A percentile compares a stretch with the other conserved stretches of the same genome.
These are phyloP conservation scores for Mongoloraphidia duomilia DNA, from an alignment of 2,888 invertebrate genomes.

Conservation along the genomic window DNA sequence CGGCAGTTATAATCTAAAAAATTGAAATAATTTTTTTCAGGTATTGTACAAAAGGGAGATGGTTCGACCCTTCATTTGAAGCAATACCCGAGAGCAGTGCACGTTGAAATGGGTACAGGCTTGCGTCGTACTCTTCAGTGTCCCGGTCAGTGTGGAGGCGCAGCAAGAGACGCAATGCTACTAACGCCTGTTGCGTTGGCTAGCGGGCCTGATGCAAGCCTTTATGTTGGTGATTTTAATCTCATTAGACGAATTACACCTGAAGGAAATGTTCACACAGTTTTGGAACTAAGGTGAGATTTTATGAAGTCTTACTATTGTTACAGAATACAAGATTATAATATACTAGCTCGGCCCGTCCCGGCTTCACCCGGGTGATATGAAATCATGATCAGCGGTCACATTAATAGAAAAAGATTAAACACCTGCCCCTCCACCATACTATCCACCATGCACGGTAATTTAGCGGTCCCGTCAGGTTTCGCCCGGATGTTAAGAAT, in stretches of 20 bases:
- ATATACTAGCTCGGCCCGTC: no score
- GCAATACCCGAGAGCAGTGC: conserved; percentile 78
- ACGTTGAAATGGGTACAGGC: conserved; percentile 87
- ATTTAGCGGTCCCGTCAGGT: no score
- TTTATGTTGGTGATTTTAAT: conserved; percentile 96
- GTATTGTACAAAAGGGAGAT: conserved; percentile 93
- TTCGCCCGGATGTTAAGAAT: no score
- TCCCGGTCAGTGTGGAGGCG: conserved; percentile 72
- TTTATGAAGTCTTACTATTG: background rate
- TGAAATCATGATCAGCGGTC: no score
- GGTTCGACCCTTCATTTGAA: conserved; percentile 90
- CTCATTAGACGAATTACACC: conserved; percentile 81
- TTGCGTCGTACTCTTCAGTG: conserved; percentile 74
- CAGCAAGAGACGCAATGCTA: conserved; percentile 73
- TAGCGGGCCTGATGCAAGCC: conserved; percentile 88
- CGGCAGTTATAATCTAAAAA: no score
- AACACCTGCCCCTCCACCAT: no score
- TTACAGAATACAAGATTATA: no score
- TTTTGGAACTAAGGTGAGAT: conserved; percentile 67
- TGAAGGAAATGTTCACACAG: conserved; percentile 78
- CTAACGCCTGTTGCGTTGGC: conserved; percentile 89
- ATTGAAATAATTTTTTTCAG: conserved; percentile 21
- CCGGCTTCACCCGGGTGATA: no score
- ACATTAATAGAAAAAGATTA: no score
- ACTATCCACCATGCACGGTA: no score